Conservation (phyloP, 2,888 invertebrate genomes). For the Epinotia demarniana region DNA sequence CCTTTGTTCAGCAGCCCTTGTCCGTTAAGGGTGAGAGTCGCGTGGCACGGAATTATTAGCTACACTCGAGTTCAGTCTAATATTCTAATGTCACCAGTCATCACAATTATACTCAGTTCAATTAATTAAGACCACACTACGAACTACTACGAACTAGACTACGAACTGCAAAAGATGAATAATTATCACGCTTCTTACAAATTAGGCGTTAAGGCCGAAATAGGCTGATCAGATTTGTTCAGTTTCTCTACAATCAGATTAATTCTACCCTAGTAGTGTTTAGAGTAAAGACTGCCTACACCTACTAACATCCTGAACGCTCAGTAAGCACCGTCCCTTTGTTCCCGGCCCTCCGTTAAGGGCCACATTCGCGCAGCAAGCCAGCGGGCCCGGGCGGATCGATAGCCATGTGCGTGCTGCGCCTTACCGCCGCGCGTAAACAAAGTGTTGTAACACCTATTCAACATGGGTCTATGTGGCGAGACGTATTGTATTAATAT, state of each 20-base stretch:
- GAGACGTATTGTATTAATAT: no score
- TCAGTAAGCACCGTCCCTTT: neutral
- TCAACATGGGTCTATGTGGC: no score
- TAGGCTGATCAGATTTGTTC: no score
- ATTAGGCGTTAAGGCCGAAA: no score
- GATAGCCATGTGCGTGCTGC: conserved; percentile 22
- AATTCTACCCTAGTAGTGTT: no score
- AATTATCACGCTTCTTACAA: neutral
- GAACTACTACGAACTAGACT: no score
- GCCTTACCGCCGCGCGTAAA: conserved; percentile 21
- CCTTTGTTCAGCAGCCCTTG: no score
- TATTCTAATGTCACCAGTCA: no score
- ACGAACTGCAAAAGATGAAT: neutral
- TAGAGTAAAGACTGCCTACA: no score
- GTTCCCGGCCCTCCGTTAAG: neutral
- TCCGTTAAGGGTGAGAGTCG: neutral
- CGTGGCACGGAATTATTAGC: neutral
- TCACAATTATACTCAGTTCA: neutral
- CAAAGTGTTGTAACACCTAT: neutral
- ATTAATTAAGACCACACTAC: neutral
- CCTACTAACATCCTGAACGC: neutral
- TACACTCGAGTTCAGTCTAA: no score
- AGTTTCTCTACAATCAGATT: no score
- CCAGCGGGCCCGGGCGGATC: conserved; percentile 15
- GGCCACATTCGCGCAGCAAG: neutral